A percentile compares a stretch with the other conserved stretches of the same genome.
Evolutionary conservation across 2,797 vertebrate genomes (phyloP).

Genomic region (Limosa lapponica): DNA sequence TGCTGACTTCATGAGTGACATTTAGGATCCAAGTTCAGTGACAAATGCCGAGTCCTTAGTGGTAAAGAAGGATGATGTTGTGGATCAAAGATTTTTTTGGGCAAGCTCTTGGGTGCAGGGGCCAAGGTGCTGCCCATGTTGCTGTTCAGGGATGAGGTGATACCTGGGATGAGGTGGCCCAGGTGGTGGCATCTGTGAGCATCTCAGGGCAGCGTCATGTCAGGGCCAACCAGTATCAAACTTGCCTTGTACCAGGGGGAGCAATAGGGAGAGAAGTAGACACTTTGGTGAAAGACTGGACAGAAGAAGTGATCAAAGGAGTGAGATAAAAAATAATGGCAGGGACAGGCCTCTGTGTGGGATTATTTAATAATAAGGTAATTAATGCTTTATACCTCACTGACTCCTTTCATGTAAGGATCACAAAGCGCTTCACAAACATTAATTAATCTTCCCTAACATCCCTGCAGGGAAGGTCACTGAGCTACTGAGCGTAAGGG

Average conservation of each 20-base stretch:
- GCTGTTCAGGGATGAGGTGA: background rate
- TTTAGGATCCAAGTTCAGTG: background rate
- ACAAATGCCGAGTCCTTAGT: background rate
- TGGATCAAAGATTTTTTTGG: background rate
- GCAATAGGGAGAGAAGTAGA: background rate
- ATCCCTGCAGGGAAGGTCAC: conserved; percentile 16
- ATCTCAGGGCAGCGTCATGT: accelerated
- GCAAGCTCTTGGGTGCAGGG: background rate
- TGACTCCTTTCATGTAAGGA: background rate
- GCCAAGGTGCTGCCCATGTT: accelerated
- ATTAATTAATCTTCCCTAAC: conserved; percentile 17
- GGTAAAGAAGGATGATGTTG: background rate
- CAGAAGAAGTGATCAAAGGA: background rate
- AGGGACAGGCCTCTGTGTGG: background rate
- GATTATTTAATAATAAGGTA: conserved; percentile 26
- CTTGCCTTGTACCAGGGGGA: background rate
- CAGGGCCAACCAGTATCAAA: background rate
- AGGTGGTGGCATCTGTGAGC: background rate
- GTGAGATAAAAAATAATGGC: background rate
- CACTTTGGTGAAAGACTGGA: background rate
- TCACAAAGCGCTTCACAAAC: background rate
- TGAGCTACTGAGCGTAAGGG: background rate
- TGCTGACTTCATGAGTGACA: background rate
- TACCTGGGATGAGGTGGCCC: too few species aligned
- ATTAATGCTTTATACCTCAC: conserved; percentile 5